phyloP scores from a whole-genome alignment of 2,113 vertebrate species.

The Scortum barcoo region DNA sequence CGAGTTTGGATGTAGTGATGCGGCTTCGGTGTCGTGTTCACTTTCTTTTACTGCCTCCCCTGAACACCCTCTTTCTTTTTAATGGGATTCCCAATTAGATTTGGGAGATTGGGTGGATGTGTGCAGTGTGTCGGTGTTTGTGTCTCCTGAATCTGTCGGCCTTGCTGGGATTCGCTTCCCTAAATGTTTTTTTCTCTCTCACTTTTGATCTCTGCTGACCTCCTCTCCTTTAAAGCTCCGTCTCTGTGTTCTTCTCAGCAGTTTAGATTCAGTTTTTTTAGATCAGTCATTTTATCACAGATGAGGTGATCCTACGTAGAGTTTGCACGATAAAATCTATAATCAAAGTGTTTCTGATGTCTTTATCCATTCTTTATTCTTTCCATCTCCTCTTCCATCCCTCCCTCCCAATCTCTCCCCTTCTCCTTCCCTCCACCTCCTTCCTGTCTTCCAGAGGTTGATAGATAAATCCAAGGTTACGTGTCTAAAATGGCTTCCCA shows the following conservation, averaged over 20 bases:
- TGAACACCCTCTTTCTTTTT: conserved; percentile 12
- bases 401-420: background rate
- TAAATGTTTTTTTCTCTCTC: conserved; percentile 5
- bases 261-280: background rate
- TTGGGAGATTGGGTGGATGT: conserved; percentile 3
- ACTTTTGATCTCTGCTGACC: background rate
- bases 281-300: background rate
- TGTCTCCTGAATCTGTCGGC: conserved; percentile 12
- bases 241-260: background rate
- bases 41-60: background rate
- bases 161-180: background rate
- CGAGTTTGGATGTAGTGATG: conserved; percentile 3
- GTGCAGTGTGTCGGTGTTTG: background rate
- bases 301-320: background rate
- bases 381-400: background rate
- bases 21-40: background rate
- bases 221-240: too few species aligned
- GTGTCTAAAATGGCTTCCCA: conserved; percentile 91
- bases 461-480: conserved; percentile 97
- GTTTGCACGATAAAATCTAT: background rate
- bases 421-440: background rate
- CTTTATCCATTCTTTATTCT: background rate
- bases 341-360: background rate
- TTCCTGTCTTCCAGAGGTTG: conserved; percentile 84
- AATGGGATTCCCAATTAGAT: conserved; percentile 47